Conservation (phyloP, 2,113 vertebrate species). For the Muntiacus reevesi region DNA sequence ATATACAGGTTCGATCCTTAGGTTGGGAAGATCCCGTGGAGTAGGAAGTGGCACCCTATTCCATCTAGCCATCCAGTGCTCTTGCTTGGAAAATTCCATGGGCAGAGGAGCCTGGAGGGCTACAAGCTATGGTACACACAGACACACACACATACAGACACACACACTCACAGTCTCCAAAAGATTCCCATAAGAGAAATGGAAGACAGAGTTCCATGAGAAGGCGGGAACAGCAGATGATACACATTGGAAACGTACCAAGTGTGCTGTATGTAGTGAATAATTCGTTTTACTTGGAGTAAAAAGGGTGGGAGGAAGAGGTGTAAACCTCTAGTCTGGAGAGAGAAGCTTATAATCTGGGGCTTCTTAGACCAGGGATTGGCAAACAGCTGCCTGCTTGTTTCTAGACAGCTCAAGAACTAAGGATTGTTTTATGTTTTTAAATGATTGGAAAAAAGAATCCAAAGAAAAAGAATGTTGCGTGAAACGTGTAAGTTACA, state of each 20-base stretch:
- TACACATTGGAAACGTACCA: accelerated
- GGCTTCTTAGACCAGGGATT: neutral
- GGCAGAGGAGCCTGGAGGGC: neutral
- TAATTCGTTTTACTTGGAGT: neutral
- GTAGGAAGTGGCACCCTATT: neutral
- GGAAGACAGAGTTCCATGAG: neutral
- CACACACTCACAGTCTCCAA: neutral
- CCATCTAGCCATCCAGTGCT: neutral
- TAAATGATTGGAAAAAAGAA: neutral
- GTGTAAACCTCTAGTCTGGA: neutral
- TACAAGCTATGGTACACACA: neutral
- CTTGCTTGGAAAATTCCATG: neutral
- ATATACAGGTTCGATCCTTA: neutral
- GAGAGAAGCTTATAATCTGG: neutral
- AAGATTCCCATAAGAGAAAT: neutral
- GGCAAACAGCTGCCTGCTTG: neutral
- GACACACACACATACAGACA: neutral
- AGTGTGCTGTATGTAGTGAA: too few species aligned
- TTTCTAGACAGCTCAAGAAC: neutral
- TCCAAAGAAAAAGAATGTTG: neutral
- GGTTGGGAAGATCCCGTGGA: neutral
- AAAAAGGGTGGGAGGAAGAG: neutral
- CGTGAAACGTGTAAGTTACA: accelerated
- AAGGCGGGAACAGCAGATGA: neutral
- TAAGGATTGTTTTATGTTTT: neutral